Evolutionary conservation across 2,888 invertebrate species (phyloP), one percentile per base, ranked within the genome.

Genomic region (Glyphotaelius pellucidus): DNA sequence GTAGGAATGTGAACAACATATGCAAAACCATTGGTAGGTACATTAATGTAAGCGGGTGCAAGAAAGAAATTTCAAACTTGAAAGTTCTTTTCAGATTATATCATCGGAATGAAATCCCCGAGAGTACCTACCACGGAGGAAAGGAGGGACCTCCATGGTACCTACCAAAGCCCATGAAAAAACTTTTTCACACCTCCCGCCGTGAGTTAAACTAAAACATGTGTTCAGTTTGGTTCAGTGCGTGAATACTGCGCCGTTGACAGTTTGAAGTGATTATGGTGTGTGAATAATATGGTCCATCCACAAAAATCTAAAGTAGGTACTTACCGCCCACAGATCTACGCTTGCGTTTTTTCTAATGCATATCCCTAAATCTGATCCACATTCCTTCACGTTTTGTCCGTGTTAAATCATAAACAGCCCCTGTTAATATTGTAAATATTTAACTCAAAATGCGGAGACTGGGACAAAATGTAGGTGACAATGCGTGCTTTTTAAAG

Each of bases 311-410:
- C 15, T 30, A 81, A 32, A 32, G 81, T 31, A 32, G 31, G 11
- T 81, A 31, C 19, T 52, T 52, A 67, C 67, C 67, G 25, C 67
- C 25, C 67, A 67, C 67, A n/a, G 25, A 67, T 67, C 25, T 67
- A 9, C 67, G 25, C 25, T 7, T 67, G 67, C 67, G 67, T 67
- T 67, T 67, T 67, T 25, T 67, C 19, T 25, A 67, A 67, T 25
- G 15, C 47, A 47, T 47, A 47, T 47, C n/a, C 15, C 1, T 88
- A 52, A 31, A 67, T 52, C 15, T 67, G 31, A 67, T 14, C 89
- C 85, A 80, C 91, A 91, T 91, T 91, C 91, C 85, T 3, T 90
- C 91, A 91, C 91, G 91, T 89, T 83, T 42, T 67, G 88, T 38
- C 30, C 91, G 89, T 91, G 91, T 89, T 84, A 42, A 67, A 83